Conservation (phyloP, 2,113 vertebrate genomes). For the Ahaetulla prasina region DNA sequence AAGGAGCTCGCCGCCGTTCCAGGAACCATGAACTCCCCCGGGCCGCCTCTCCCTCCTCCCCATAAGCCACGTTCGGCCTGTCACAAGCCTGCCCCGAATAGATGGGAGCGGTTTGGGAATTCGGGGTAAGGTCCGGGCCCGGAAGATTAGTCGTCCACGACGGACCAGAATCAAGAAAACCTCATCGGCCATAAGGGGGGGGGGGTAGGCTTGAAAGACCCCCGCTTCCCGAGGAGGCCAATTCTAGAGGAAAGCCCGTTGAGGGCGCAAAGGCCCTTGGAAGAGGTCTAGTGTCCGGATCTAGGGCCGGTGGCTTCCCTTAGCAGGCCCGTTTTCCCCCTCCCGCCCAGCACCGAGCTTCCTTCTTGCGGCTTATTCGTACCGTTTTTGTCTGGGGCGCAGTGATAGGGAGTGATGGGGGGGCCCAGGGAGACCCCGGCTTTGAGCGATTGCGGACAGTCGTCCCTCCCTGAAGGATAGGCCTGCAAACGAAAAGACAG, state of each 20-base stretch:
- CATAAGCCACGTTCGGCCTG: not conserved
- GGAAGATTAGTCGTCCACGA: not conserved
- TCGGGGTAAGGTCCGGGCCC: not conserved
- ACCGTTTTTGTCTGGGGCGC: conserved; percentile 80
- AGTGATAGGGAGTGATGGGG: conserved; percentile 68
- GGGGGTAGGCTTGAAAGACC: not conserved
- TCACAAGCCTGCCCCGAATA: not conserved
- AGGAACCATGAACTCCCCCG: rapidly evolving
- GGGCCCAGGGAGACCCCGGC: conserved; percentile 59
- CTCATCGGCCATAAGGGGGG: not conserved
- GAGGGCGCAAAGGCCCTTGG: not conserved
- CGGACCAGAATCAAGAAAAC: not conserved
- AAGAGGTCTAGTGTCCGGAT: not conserved
- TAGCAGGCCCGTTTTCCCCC: not conserved
- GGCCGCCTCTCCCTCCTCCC: not conserved
- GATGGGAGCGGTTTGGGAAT: not conserved
- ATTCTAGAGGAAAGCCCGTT: not conserved
- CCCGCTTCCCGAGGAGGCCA: not conserved
- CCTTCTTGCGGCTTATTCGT: conserved; percentile 31
- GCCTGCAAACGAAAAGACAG: conserved; percentile 71
- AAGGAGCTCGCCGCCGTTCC: conserved; percentile 47
- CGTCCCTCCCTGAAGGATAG: conserved; percentile 77
- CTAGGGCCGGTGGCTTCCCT: too few species aligned
- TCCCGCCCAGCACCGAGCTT: not conserved
- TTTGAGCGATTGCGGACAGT: conserved; percentile 68